Base-by-base conservation (phyloP, 2,797 vertebrate genomes). In the Cryptoblepharus egeriae region DNA sequence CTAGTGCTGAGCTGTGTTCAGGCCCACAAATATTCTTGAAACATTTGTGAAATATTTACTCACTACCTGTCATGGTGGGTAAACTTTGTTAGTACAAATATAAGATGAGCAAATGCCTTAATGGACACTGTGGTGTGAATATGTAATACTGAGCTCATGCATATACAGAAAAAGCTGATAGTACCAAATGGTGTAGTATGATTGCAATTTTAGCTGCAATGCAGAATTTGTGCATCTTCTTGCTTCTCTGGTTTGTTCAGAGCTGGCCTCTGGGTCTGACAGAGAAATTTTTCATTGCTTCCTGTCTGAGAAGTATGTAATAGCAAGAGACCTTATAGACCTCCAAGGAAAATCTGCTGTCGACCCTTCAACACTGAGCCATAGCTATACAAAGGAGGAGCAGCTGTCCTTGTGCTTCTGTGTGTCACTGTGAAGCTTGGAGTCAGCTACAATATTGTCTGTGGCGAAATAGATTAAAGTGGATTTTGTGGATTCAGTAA, bases 401-500 rank as follows among this genome's bases (percentile, higher is more conserved):
- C 65, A 82, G 52, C 73, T 58, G 30, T 65, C 68, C 75, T 60
- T 45, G 45, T 28, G 26, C 83, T 67, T 83, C 75, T 73, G 45
- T 67, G 30, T 18, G 7, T 83, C 35, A 42, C n/a, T 73, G 7
- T 64, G 32, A 57, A 64, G 28, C 61, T 68, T 74, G 60, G 61
- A 11, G 30, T 22, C 22, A 35, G n/a, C 39, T 2, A 45, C 28
- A 22, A 83, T 60, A 78, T n/a, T 79, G 72, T 64, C 82, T 61
- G 78, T 70, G 88, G 45, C 69, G 11, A 28, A 67, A 42, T 74
- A 73, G 64, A 85, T 37, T 49, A 67, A 85, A 77, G 61, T 63
- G 71, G 79, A 78, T 78, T 83, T 88, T 83, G 63, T 71, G 57
- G 32, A 85, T 11, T 10, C 26, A 16, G 28, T 76, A 81, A 37